A percentile compares a stretch with the other conserved stretches of the same genome.
Evolutionary conservation across 2,888 invertebrate species (phyloP).

Genomic region (Leptogaster cylindrica): DNA sequence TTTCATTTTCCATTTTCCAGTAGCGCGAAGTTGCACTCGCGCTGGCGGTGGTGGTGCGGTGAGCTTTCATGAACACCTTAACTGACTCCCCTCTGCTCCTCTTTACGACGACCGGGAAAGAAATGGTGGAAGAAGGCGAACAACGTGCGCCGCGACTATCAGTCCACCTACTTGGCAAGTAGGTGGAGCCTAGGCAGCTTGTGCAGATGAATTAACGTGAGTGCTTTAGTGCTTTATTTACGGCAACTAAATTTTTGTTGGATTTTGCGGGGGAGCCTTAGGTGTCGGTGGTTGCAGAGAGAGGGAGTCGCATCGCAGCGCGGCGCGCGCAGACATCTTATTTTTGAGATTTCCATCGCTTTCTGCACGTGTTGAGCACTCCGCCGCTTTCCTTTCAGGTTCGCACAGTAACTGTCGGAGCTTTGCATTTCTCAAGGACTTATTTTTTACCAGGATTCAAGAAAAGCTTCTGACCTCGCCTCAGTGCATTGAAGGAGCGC

Average conservation of each 20-base stretch:
- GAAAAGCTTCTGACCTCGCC: too few species aligned
- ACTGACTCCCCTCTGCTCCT: constrained; percentile 16
- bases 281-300: background rate
- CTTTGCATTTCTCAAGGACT: too few species aligned
- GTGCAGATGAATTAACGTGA: constrained; percentile 22
- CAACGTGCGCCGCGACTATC: constrained; percentile 11
- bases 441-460: too few species aligned
- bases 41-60: background rate
- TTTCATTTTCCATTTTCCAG: constrained; percentile 3
- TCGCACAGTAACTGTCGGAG: too few species aligned
- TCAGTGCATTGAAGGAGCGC: too few species aligned
- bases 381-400: too few species aligned
- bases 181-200: constrained; percentile 23
- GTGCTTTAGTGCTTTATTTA: background rate
- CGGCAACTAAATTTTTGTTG: background rate
- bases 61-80: constrained; percentile 29
- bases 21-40: background rate
- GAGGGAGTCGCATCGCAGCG: background rate
- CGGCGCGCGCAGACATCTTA: background rate
- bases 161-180: constrained; percentile 30
- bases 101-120: constrained; percentile 17
- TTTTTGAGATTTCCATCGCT: background rate
- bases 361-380: too few species aligned
- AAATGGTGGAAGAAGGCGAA: constrained; percentile 29
- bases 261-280: background rate